phyloP scores from a whole-genome alignment of 2,113 vertebrate genomes.

The Rutilus rutilus region DNA sequence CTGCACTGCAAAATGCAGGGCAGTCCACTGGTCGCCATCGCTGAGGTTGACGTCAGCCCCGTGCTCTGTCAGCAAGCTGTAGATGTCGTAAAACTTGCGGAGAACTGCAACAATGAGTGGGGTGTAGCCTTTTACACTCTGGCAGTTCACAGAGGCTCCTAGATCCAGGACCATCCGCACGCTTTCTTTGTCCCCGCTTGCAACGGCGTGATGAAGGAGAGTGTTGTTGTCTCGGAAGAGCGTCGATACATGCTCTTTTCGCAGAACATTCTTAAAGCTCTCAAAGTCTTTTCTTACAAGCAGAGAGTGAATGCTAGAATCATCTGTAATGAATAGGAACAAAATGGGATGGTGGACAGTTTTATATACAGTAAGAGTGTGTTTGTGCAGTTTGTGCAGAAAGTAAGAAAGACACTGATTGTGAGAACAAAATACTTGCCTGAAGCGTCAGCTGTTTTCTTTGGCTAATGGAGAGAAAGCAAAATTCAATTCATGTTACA shows the following conservation, averaged over 20 bases:
- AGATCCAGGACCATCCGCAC: slow-evolving; percentile 77
- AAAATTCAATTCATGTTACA: not conserved
- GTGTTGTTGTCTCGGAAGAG: slow-evolving; percentile 69
- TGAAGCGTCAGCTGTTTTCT: not conserved
- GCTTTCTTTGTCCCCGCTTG: slow-evolving; percentile 72
- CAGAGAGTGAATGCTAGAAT: slow-evolving; percentile 57
- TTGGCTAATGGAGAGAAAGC: slow-evolving; percentile 8
- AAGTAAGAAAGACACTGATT: not conserved
- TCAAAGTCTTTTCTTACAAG: slow-evolving; percentile 71
- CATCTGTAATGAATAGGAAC: slow-evolving; percentile 21
- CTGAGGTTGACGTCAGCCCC: slow-evolving; percentile 65
- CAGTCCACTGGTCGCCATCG: slow-evolving; percentile 81
- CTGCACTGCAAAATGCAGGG: slow-evolving; percentile 86
- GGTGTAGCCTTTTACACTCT: slow-evolving; percentile 73
- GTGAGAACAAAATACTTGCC: slow-evolving; percentile 9
- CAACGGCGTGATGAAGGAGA: slow-evolving; percentile 78
- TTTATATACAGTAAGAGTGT: not conserved
- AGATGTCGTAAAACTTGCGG: slow-evolving; percentile 74
- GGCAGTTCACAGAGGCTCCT: slow-evolving; percentile 74
- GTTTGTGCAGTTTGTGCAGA: not conserved
- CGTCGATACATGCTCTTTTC: slow-evolving; percentile 63
- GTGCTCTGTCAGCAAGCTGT: slow-evolving; percentile 71
- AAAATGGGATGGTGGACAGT: not conserved
- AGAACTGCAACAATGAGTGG: slow-evolving; percentile 80
- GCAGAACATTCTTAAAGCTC: slow-evolving; percentile 67